These are phyloP conservation scores for Lasioglossum leucozonium DNA, from an alignment of 2,888 invertebrate genomes.

Conservation along the genomic window DNA sequence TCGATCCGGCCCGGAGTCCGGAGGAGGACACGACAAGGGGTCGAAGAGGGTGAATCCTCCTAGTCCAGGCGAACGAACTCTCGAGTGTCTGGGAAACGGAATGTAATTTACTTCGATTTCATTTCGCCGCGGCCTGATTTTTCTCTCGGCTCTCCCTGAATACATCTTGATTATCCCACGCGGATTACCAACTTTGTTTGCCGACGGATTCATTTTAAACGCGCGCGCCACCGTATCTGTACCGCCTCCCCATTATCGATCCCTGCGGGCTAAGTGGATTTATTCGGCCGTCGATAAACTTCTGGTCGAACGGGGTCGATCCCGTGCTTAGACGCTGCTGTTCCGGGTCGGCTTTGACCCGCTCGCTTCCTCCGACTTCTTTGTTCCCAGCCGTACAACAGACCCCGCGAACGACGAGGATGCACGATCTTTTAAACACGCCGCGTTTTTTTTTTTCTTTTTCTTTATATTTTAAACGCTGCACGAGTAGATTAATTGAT, in stretches of 20 bases:
- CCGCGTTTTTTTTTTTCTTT: not conserved
- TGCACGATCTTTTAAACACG: not conserved
- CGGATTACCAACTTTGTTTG: conserved; percentile 11
- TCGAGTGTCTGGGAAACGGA: conserved; percentile 10
- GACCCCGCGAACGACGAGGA: not conserved
- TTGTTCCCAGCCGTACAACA: not conserved
- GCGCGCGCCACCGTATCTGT: not conserved
- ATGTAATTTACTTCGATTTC: conserved; percentile 36
- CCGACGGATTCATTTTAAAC: not conserved
- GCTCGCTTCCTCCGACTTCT: not conserved
- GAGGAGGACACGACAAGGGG: not conserved
- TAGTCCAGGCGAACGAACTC: conserved; percentile 1
- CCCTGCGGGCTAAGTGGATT: not conserved
- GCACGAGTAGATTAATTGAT: not conserved
- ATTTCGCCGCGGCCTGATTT: conserved; percentile 9
- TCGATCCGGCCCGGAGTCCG: conserved; percentile 18
- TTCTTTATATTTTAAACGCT: not conserved
- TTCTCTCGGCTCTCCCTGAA: not conserved
- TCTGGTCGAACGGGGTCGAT: not conserved
- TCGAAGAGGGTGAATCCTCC: not conserved
- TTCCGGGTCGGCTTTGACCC: not conserved
- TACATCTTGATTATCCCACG: conserved; percentile 20
- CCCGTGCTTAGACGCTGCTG: not conserved
- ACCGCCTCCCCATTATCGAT: not conserved
- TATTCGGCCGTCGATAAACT: conserved; percentile 1